These are phyloP conservation scores for Erithacus rubecula DNA, from an alignment of 2,797 vertebrate species.

Conservation along the genomic window DNA sequence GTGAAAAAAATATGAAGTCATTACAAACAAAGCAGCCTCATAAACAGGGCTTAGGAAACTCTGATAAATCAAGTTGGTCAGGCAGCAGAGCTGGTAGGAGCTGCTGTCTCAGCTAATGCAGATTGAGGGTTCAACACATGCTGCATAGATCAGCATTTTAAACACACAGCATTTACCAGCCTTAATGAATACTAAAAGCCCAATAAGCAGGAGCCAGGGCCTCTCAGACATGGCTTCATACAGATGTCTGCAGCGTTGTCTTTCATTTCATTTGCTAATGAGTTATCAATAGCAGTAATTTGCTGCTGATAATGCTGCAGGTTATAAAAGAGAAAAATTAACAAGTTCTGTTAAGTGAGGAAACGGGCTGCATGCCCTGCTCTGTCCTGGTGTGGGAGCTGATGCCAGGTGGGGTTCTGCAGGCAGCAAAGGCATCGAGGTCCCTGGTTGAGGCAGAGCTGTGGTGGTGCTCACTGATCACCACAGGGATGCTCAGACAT, in stretches of 20 bases:
- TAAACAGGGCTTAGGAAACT: slow-evolving; percentile 56
- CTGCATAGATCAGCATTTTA: slow-evolving; percentile 71
- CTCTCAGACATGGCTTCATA: slow-evolving; percentile 64
- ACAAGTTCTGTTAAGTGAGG: slow-evolving; percentile 53
- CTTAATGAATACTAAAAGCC: slow-evolving; percentile 74
- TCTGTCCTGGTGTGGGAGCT: not conserved
- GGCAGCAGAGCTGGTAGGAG: slow-evolving; percentile 53
- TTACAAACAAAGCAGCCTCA: slow-evolving; percentile 60
- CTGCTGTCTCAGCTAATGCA: slow-evolving; percentile 67
- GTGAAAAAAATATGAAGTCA: slow-evolving; percentile 60
- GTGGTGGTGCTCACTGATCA: not conserved
- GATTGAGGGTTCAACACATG: slow-evolving; percentile 61
- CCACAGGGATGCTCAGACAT: fast-evolving
- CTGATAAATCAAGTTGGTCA: slow-evolving; percentile 65
- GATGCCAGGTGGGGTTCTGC: not conserved
- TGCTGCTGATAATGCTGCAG: slow-evolving; percentile 55
- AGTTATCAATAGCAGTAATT: slow-evolving; percentile 78
- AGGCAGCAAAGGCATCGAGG: not conserved
- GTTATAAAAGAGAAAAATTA: slow-evolving; percentile 71
- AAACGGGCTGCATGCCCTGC: not conserved
- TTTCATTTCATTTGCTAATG: slow-evolving; percentile 79
- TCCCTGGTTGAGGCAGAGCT: not conserved
- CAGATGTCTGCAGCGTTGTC: slow-evolving; percentile 63
- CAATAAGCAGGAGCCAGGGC: slow-evolving; percentile 65
- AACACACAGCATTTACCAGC: slow-evolving; percentile 50